Conservation (phyloP, 2,888 invertebrate species). For the Agapostemon virescens region DNA sequence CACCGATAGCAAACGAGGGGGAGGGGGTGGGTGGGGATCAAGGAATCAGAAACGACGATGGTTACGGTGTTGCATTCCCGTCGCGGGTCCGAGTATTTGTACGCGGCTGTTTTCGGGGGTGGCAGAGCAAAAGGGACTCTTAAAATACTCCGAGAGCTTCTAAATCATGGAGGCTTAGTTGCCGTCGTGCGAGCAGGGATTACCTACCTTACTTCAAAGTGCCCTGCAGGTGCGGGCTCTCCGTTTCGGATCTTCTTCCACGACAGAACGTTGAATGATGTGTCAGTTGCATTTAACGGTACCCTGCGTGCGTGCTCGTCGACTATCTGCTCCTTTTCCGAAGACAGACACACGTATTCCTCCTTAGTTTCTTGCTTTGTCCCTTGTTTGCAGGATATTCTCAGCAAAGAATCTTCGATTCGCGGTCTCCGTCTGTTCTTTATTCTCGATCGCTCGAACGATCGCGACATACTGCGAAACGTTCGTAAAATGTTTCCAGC, state of each 20-base stretch:
- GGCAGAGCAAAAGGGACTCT: constrained; percentile 77
- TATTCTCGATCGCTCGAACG: background rate
- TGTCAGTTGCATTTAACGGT: constrained; percentile 71
- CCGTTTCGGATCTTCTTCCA: constrained; percentile 70
- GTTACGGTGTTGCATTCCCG: constrained; percentile 59
- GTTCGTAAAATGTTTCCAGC: no score
- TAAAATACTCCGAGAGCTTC: constrained; percentile 80
- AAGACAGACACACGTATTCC: background rate
- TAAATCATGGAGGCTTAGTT: constrained; percentile 80
- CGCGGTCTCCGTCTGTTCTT: background rate
- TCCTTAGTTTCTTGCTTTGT: constrained; percentile 9
- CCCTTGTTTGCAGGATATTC: background rate
- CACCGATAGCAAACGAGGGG: constrained; percentile 7
- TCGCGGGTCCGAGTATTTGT: constrained; percentile 53
- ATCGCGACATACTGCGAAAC: no score
- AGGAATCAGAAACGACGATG: constrained; percentile 61
- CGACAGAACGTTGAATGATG: constrained; percentile 76
- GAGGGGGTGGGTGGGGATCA: constrained; percentile 37
- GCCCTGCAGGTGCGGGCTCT: constrained; percentile 79
- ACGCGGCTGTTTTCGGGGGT: constrained; percentile 67
- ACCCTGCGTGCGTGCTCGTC: constrained; percentile 57
- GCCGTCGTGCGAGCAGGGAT: constrained; percentile 79
- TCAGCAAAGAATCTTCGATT: constrained; percentile 1
- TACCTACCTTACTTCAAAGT: constrained; percentile 80
- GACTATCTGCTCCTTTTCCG: constrained; percentile 49